phyloP scores from a whole-genome alignment of 2,797 vertebrate species.

The Carduelis carduelis region DNA sequence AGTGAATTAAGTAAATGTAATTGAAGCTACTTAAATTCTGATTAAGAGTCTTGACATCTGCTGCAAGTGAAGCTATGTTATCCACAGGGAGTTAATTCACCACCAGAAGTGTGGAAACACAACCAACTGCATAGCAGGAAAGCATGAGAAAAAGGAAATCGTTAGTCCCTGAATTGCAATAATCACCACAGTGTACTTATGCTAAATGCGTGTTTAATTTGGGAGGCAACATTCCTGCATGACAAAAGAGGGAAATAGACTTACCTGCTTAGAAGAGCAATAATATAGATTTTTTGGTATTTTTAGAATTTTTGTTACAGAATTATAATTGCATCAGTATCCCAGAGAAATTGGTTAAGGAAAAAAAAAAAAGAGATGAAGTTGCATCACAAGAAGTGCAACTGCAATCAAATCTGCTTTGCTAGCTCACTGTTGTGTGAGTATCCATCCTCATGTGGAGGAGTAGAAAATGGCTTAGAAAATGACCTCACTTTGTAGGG shows the following conservation, averaged over 20 bases:
- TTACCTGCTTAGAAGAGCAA: neutral
- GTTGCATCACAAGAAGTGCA: neutral
- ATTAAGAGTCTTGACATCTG: constrained; percentile 64
- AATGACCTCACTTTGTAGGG: neutral
- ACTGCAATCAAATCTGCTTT: neutral
- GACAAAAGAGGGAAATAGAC: neutral
- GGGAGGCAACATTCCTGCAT: neutral
- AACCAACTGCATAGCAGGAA: constrained; percentile 42
- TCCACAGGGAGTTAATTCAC: constrained; percentile 63
- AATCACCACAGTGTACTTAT: constrained; percentile 1
- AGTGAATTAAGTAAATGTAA: constrained; percentile 54
- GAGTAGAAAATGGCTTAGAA: neutral
- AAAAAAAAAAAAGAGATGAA: neutral
- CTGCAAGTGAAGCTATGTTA: constrained; percentile 15
- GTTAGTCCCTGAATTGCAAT: constrained; percentile 21
- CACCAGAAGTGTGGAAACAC: constrained; percentile 33
- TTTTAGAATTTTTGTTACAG: neutral
- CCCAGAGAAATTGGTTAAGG: neutral
- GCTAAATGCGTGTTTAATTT: neutral
- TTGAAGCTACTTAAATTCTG: constrained; percentile 63
- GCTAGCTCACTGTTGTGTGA: neutral
- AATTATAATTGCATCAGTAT: neutral
- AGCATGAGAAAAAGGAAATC: constrained; percentile 26
- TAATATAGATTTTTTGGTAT: neutral
- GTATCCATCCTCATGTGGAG: neutral